Evolutionary conservation across 2,797 vertebrate genomes (phyloP), one percentile per base, ranked within the genome.

Genomic region (Eutrigla gurnardus): DNA sequence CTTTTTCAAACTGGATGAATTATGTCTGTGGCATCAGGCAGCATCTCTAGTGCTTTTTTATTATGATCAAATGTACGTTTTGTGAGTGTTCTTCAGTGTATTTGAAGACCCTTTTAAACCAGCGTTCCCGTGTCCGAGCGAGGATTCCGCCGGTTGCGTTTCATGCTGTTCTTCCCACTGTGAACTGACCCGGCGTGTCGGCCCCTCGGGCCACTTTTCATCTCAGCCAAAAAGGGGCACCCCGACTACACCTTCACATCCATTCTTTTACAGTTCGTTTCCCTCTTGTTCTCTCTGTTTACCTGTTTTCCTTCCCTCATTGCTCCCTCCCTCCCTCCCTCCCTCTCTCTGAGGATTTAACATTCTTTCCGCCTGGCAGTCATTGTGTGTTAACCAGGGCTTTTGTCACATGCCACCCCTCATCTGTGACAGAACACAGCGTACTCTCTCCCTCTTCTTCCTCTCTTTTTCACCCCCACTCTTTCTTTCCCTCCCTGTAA

Each of bases 321-420:
- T 70, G 55, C 59, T 58, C 73, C 69, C 74, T 13, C 52, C 32
- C 64, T 11, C 69, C 32, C 67, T 1, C 81, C 25, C 78, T 8
- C 73, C 70, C 74, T 65, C 75, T 58, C 76, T 59, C 60, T 8
- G 81, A 84, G 91, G 91, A 84, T 91, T 93, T 93, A 91, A 92
- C 92, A 94, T 94, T 95, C 93, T 93, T 95, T 95, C 93, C 90
- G 82, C 91, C 92, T 43, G 68, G 83, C 85, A 84, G 91, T 93
- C 92, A 86, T 74, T 75, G 81, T 82, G 87, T 84, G 91, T 94
- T 94, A 93, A 87, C 78, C 46, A 58, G 79, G 69, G 71, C 92
- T 92, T 94, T 93, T 93, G 92, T 95, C 89, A 89, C 86, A 86
- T 66, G 42, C 78, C 70, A 75, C 89, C 88, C 75, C 85, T 82